phyloP scores from a whole-genome alignment of 92 coral and sea anemone genomes.

The Anthopleura xanthogrammica region DNA sequence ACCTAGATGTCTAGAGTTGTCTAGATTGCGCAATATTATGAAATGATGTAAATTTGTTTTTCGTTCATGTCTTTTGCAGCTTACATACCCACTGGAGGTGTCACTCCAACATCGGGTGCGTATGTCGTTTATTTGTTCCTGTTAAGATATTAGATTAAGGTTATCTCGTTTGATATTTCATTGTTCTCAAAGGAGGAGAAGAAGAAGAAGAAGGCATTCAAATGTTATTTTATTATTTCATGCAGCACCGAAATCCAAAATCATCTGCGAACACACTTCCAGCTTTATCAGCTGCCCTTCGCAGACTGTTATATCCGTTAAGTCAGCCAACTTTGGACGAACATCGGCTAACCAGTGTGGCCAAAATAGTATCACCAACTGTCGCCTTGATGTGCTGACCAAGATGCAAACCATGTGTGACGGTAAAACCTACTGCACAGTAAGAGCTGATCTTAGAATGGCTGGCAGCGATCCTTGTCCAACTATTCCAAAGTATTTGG shows the following conservation, averaged over 20 bases:
- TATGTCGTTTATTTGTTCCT: not conserved
- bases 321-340: slow-evolving; percentile 76
- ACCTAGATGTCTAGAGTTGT: too few relatives aligned
- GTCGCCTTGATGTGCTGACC: slow-evolving; percentile 52
- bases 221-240: not conserved
- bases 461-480: slow-evolving; percentile 70
- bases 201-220: not conserved
- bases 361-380: slow-evolving; percentile 47
- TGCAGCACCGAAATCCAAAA: slow-evolving; percentile 49
- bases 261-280: slow-evolving; percentile 64
- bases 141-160: not conserved
- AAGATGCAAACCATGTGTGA: slow-evolving; percentile 56
- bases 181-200: not conserved
- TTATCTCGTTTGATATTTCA: not conserved
- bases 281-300: slow-evolving; percentile 70
- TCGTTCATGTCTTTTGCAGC: slow-evolving; percentile 16
- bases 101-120: slow-evolving; percentile 34
- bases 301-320: slow-evolving; percentile 58
- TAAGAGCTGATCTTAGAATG: slow-evolving; percentile 44
- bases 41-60: too few relatives aligned
- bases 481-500: slow-evolving; percentile 67
- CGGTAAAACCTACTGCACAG: slow-evolving; percentile 50
- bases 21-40: too few relatives aligned
- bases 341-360: slow-evolving; percentile 49
- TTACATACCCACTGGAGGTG: slow-evolving; percentile 32